phyloP scores from a whole-genome alignment of 1,140 invertebrate species.

The Zaprionus lachaisei region DNA sequence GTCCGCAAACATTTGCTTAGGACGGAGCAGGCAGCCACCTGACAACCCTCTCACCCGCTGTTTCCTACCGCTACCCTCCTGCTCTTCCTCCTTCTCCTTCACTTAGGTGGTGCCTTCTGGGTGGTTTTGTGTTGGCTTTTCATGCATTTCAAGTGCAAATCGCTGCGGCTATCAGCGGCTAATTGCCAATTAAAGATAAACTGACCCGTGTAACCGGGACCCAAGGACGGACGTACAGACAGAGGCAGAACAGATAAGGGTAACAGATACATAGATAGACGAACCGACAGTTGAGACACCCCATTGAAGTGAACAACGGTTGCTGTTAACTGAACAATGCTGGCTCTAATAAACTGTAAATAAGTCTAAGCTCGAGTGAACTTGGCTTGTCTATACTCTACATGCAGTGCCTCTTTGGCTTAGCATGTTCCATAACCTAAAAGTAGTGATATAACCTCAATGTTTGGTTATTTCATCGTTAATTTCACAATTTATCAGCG shows the following conservation, averaged over 20 bases:
- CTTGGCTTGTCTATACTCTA: not conserved
- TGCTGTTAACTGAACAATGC: conserved; percentile 4
- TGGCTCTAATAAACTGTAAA: not conserved
- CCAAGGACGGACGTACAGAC: not conserved
- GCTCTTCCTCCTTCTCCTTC: not conserved
- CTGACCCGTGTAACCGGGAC: conserved; percentile 33
- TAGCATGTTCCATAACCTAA: too few species aligned
- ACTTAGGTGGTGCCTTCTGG: conserved; percentile 8
- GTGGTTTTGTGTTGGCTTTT: conserved; percentile 50
- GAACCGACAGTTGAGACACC: conserved; percentile 5
- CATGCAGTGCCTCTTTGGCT: not conserved
- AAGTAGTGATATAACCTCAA: too few species aligned
- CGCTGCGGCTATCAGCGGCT: conserved; percentile 74
- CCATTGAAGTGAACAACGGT: conserved; percentile 5
- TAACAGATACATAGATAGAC: conserved; percentile 4
- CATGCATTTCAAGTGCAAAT: conserved; percentile 74
- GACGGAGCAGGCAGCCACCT: conserved; percentile 6
- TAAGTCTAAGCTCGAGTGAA: not conserved
- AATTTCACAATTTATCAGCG: too few species aligned
- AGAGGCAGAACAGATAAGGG: not conserved
- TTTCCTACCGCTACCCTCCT: conserved; percentile 30
- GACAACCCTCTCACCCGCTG: conserved; percentile 20
- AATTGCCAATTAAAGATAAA: conserved; percentile 79
- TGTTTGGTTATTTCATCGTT: too few species aligned
- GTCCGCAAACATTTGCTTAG: conserved; percentile 77